Evolutionary conservation across 2,797 vertebrate genomes (phyloP).

Genomic region (Naso thynnoides): DNA sequence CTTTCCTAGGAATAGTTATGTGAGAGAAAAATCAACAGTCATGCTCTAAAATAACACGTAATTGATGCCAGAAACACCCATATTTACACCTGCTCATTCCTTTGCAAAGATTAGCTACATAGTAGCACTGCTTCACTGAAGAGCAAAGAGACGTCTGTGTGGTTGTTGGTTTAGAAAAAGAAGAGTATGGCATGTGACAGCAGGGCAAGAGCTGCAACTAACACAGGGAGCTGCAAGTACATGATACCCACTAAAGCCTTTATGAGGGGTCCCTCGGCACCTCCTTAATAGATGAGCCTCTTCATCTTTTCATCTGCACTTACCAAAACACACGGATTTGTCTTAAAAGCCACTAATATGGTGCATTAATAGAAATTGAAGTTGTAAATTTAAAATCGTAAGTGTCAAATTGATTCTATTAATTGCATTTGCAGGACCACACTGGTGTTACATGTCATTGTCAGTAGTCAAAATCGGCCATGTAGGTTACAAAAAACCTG

Average conservation of each 20-base stretch:
- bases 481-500: too few relatives aligned
- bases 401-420: background rate
- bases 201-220: slow-evolving; percentile 22
- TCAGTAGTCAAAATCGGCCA: too few relatives aligned
- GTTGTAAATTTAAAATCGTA: background rate
- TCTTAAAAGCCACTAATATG: background rate
- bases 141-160: background rate
- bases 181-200: slow-evolving; percentile 33
- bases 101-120: slow-evolving; percentile 16
- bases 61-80: slow-evolving; percentile 4
- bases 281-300: background rate
- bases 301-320: background rate
- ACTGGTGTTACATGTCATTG: too few relatives aligned
- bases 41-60: slow-evolving; percentile 21
- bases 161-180: slow-evolving; percentile 1
- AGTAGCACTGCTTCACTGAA: slow-evolving; percentile 35
- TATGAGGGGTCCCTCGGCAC: slow-evolving; percentile 12
- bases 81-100: slow-evolving; percentile 46
- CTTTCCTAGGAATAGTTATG: slow-evolving; percentile 25
- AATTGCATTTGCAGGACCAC: background rate
- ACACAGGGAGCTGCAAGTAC: background rate
- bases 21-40: slow-evolving; percentile 48
- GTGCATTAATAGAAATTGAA: background rate
- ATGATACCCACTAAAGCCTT: background rate
- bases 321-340: background rate